Conservation (phyloP, 1,140 invertebrate species). For the Drosophila nannoptera region DNA sequence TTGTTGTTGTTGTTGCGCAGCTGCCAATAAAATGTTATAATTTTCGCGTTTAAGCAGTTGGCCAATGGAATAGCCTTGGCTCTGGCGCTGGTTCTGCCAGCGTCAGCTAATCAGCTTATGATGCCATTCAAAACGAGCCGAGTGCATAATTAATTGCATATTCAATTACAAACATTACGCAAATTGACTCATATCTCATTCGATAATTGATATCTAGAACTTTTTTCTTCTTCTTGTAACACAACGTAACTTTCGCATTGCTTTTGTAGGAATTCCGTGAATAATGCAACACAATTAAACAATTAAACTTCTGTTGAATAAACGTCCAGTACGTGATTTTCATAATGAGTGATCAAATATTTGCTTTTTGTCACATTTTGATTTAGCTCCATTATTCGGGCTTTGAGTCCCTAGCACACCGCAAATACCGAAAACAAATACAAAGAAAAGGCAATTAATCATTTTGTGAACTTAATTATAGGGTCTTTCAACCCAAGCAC, state of each 20-base stretch:
- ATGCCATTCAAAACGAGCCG: slow-evolving; percentile 8
- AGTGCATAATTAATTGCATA: slow-evolving; percentile 1
- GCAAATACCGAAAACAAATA: background rate
- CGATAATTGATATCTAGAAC: slow-evolving; percentile 10
- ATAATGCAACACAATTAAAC: background rate
- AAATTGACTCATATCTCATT: no score
- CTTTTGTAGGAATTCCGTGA: no score
- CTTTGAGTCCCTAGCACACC: background rate
- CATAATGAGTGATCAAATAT: slow-evolving; percentile 22
- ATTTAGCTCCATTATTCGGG: background rate
- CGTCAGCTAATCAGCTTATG: slow-evolving; percentile 22
- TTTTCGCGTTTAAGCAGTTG: slow-evolving; percentile 43
- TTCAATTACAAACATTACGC: background rate
- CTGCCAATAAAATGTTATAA: slow-evolving; percentile 65
- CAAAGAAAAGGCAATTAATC: background rate
- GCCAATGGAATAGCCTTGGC: slow-evolving; percentile 54
- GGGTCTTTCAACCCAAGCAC: slow-evolving; percentile 11
- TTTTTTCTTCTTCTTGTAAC: background rate
- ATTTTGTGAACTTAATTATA: slow-evolving; percentile 1
- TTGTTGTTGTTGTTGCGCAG: no score
- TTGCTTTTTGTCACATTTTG: background rate
- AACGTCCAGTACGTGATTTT: slow-evolving; percentile 18
- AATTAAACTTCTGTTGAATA: slow-evolving; percentile 4
- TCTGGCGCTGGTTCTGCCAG: slow-evolving; percentile 9
- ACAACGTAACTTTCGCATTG: no score